Evolutionary conservation across 1,140 invertebrate genomes (phyloP).

Genomic region (Andrena cerasifolii): DNA sequence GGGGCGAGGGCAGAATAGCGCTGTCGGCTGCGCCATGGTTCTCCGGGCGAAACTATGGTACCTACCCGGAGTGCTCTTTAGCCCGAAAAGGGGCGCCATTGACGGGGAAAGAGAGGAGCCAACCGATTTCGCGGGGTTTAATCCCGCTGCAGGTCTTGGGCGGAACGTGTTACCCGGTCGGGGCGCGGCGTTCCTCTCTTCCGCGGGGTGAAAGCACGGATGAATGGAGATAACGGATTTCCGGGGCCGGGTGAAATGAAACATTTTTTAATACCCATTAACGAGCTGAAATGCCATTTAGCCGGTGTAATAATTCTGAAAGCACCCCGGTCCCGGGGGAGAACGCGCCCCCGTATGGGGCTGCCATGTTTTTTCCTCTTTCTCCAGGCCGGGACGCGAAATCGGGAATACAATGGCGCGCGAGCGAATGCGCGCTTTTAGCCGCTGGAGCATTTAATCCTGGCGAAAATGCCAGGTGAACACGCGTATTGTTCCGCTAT

Average conservation of each 20-base stretch:
- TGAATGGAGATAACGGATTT: conserved; percentile 39
- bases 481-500: conserved; percentile 38
- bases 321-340: conserved; percentile 11
- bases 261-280: conserved; percentile 55
- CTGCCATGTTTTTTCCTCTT: not conserved
- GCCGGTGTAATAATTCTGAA: conserved; percentile 48
- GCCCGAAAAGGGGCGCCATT: conserved; percentile 16
- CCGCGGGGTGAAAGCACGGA: not conserved
- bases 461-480: conserved; percentile 25
- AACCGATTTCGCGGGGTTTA: conserved; percentile 43
- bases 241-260: conserved; percentile 34
- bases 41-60: conserved; percentile 5
- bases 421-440: conserved; percentile 32
- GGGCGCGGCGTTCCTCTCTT: not conserved
- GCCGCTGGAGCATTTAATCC: conserved; percentile 42
- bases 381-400: conserved; percentile 7
- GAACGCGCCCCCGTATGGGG: not conserved
- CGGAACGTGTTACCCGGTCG: not conserved
- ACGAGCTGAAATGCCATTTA: conserved; percentile 46
- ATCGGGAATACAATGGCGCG: conserved; percentile 42
- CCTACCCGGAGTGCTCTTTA: not conserved
- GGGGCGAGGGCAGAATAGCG: conserved; percentile 12
- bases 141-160: conserved; percentile 21
- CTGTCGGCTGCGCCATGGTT: not conserved
- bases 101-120: not conserved